Base-by-base conservation (phyloP, 1,140 invertebrate species). In the Cephus cinctus region DNA sequence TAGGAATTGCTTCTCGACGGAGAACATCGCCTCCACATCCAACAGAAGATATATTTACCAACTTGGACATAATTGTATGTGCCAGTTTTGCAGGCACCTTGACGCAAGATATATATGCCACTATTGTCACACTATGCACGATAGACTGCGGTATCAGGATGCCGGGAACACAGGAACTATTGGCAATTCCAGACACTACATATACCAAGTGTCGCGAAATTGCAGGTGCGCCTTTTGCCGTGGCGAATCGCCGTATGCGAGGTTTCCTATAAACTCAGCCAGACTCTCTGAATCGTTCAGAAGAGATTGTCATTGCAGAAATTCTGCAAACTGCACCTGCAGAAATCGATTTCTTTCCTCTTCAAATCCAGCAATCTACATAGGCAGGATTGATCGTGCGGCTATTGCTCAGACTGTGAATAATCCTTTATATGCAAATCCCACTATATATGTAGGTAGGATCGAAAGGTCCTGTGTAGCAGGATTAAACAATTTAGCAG, bases 1-100 rank as follows among this genome's bases (percentile, higher is more conserved):
- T 21, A 58, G 73, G 2, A 74, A 75, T 35, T 75, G 73, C 41
- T 75, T 75, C 23, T 75, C 73, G 0, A 73, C 63, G 5, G 73
- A 74, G 27, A 75, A 75, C 35, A 73, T 75, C 23, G 59, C 66
- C 19, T 65, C 65, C 5, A 64, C 65, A 2, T 60, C 61, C 1
- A 64, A 62, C 25, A 63, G 65, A 44, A 60, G 64, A 19, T 57
- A 68, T 9, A 25, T 65, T 32, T 61, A 73, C 44, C 60, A 63
- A 2, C 56, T 61, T 15, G 54, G 59, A 5, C 56, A 65, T 34
- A 66, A 61, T 27, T 72, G 71, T 18, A 57, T 55, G 19, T 72
- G 72, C 27, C 60, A 60, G n/a, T 67, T 67, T 11, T 73, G 69
- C 31, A 59, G 63, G 42, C 63, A 69, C 38, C 40, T 63, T 2